Base-by-base conservation (phyloP, 2,113 vertebrate genomes). In the Salvelinus sp. region DNA sequence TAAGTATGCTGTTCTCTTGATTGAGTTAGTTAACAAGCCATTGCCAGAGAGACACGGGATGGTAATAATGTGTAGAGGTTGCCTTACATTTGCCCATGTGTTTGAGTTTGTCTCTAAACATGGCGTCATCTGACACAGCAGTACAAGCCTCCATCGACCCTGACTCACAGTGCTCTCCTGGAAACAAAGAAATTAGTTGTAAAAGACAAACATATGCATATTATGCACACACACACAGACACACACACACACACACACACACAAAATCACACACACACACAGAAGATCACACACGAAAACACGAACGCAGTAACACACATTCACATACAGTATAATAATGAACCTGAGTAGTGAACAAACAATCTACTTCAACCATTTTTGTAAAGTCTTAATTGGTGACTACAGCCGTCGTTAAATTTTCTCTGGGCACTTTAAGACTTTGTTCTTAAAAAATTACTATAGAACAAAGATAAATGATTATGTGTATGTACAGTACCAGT, bases 41-140 rank as follows among this genome's bases (percentile, higher is more conserved):
- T 14, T 28, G 25, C 2, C 20, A 57, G 6, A 57, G 28, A 38
- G 4, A 6, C 66, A 68, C 30, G 30, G 23, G 66, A 38, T 68
- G 20, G 30, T 68, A 7, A 33, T 38, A 10, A 68, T 27, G 54
- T 30, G 4, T 3, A 38, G 27, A 48, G 7, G 5, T 47, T 2
- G 1, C 71, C 97, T 97, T 92, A 98, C 98, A 98, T 93, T 99
- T 99, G 1, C 98, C 98, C 98, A 99, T 99, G 94, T 96, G 98
- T 85, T 97, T 98, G 82, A 99, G 87, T 88, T 97, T 99, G 94
- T 98, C 98, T 91, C 96, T 93, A 93, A 99, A 99, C 90, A 97
- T 93, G 87, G 97, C 97, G 70, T 99, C 98, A 64, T 99, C 98
- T 28, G 96, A 97, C 78, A 94, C 92, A 0, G 91, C 77, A 3